phyloP scores from a whole-genome alignment of 2,797 vertebrate species.

The Pseudochaenichthys georgianus region DNA sequence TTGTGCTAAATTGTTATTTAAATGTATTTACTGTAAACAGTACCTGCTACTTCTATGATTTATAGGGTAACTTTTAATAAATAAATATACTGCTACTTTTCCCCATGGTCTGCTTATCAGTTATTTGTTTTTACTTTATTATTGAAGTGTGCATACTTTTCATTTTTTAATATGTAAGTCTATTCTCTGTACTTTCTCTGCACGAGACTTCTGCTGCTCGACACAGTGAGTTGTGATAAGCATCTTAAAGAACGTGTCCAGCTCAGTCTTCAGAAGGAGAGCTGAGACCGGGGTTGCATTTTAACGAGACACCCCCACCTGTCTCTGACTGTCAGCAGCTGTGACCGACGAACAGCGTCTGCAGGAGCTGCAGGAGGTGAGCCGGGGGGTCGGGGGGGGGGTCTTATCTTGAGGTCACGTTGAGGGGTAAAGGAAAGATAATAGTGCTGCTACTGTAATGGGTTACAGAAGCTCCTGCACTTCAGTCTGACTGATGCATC shows the following conservation, averaged over 20 bases:
- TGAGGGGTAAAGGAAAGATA: slow-evolving; percentile 55
- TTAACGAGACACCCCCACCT: slow-evolving; percentile 52
- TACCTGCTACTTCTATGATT: too few species aligned
- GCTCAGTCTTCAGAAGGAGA: slow-evolving; percentile 3
- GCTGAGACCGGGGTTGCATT: slow-evolving; percentile 49
- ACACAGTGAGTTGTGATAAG: slow-evolving; percentile 9
- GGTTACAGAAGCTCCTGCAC: slow-evolving; percentile 21
- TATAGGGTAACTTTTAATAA: too few species aligned
- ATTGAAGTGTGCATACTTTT: too few species aligned
- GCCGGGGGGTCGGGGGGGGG: background rate
- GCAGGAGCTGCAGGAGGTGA: slow-evolving; percentile 16
- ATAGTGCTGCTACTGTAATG: slow-evolving; percentile 45
- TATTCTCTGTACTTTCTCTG: too few species aligned
- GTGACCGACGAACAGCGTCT: slow-evolving; percentile 47
- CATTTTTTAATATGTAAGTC: too few species aligned
- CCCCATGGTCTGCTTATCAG: too few species aligned
- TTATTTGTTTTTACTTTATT: too few species aligned
- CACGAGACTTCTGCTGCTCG: too few species aligned
- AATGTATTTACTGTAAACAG: too few species aligned
- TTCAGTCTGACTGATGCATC: slow-evolving; percentile 3
- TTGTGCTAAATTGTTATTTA: too few species aligned
- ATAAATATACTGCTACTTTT: too few species aligned
- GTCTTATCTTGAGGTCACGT: slow-evolving; percentile 59
- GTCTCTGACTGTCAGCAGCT: slow-evolving; percentile 54
- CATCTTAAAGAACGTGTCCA: slow-evolving; percentile 5